phyloP scores from a whole-genome alignment of 92 coral and sea anemone species.

The Epizoanthus rinbou region DNA sequence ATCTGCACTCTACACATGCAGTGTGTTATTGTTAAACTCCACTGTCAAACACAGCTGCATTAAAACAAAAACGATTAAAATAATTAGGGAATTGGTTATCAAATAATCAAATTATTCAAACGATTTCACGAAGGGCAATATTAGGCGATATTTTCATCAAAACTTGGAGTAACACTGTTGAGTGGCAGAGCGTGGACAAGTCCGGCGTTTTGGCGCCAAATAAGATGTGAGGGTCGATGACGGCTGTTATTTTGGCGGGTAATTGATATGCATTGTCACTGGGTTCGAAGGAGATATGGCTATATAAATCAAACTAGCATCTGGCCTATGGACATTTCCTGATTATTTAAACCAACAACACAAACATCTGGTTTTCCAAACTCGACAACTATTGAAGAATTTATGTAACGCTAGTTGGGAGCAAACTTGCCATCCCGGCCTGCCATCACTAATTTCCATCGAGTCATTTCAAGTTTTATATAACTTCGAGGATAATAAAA shows the following conservation, averaged over 20 bases:
- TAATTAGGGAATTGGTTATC: neutral
- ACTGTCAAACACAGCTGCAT: slow-evolving; percentile 15
- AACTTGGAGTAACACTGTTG: neutral
- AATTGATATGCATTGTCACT: slow-evolving; percentile 60
- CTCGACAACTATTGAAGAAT: slow-evolving; percentile 38
- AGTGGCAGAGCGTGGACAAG: neutral
- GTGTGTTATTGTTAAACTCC: neutral
- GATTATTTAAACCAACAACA: slow-evolving; percentile 35
- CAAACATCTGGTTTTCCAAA: slow-evolving; percentile 46
- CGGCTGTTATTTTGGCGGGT: slow-evolving; percentile 59
- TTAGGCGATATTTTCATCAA: neutral
- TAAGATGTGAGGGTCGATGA: slow-evolving; percentile 44
- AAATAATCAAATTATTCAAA: neutral
- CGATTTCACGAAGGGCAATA: neutral
- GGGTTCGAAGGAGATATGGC: slow-evolving; percentile 49
- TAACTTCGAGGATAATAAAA: slow-evolving; percentile 7
- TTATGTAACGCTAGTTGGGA: slow-evolving; percentile 7
- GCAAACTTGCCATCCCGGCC: neutral
- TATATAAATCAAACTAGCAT: slow-evolving; percentile 48
- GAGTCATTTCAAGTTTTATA: neutral
- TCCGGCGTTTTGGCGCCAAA: slow-evolving; percentile 51
- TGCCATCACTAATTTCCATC: neutral
- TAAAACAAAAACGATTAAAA: neutral
- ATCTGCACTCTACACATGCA: neutral
- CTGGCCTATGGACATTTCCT: slow-evolving; percentile 45